Percentiles rank a stretch among this genome's conserved stretches.
These are phyloP conservation scores for Chrysaora quinquecirrha DNA, from an alignment of 30 jellyfish, hydroid and myxozoan species.

Conservation along the genomic window DNA sequence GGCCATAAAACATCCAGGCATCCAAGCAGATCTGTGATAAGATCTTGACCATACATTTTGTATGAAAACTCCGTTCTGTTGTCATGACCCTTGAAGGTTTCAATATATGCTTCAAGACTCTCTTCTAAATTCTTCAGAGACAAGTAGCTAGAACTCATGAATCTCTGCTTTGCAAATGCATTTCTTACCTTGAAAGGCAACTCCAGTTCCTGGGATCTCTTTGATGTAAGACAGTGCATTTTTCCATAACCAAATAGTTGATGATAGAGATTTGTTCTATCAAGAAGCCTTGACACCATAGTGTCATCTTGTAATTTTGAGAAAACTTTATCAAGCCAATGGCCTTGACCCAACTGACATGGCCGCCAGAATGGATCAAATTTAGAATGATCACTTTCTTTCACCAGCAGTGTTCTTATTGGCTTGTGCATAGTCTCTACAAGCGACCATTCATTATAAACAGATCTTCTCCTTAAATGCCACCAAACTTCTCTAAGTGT, in stretches of 20 bases:
- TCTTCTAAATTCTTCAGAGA: slow-evolving; percentile 23
- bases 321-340: slow-evolving; percentile 44
- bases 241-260: slow-evolving; percentile 30
- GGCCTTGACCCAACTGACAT: slow-evolving; percentile 43
- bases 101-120: slow-evolving; percentile 34
- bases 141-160: slow-evolving; percentile 44
- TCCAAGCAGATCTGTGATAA: slow-evolving; percentile 32
- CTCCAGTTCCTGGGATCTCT: slow-evolving; percentile 18
- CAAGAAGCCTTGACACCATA: slow-evolving; percentile 13
- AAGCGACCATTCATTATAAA: slow-evolving; percentile 30
- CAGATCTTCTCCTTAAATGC: neutral
- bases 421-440: slow-evolving; percentile 26
- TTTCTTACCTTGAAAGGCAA: slow-evolving; percentile 41
- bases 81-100: slow-evolving; percentile 53
- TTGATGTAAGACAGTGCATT: slow-evolving; percentile 29
- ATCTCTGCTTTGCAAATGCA: slow-evolving; percentile 45
- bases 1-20: slow-evolving; percentile 41
- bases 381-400: neutral
- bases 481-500: neutral
- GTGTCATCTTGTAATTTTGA: slow-evolving; percentile 10
- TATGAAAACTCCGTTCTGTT: slow-evolving; percentile 32
- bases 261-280: slow-evolving; percentile 16
- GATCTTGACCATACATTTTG: slow-evolving; percentile 45
- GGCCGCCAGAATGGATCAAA: slow-evolving; percentile 48
- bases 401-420: neutral